Conservation (phyloP, 2,113 vertebrate species). For the Caranx ignobilis region DNA sequence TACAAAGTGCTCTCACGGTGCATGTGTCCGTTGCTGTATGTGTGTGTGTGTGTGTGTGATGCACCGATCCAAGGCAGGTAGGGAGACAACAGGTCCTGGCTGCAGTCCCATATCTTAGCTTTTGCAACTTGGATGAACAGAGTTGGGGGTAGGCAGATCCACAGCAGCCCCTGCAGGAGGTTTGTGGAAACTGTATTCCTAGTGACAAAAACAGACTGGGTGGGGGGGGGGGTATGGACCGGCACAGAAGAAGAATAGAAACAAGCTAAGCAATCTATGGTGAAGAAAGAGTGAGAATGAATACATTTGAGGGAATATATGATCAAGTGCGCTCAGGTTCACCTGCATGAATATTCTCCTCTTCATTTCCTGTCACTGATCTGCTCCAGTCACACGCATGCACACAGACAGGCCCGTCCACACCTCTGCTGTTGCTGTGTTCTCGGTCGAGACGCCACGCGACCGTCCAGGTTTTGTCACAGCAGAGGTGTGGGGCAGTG, state of each 20-base stretch:
- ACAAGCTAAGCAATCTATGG: neutral
- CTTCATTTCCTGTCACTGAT: constrained; percentile 1
- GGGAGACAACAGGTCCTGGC: constrained; percentile 70
- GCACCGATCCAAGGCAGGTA: constrained; percentile 59
- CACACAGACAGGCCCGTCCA: neutral
- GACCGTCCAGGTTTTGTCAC: constrained; percentile 54
- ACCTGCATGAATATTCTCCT: neutral
- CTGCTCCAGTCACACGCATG: neutral
- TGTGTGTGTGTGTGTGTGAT: constrained; percentile 17
- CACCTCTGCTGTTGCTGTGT: constrained; percentile 1
- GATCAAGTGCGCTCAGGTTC: neutral
- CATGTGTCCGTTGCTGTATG: constrained; percentile 29
- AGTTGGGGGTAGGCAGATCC: constrained; percentile 70
- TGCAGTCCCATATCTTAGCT: constrained; percentile 53
- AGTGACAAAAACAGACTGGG: constrained; percentile 12
- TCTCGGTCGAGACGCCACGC: constrained; percentile 10
- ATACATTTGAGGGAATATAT: neutral
- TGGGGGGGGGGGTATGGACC: neutral
- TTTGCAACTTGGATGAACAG: constrained; percentile 43
- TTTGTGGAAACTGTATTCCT: constrained; percentile 45
- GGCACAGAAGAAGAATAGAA: neutral
- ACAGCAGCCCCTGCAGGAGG: constrained; percentile 87
- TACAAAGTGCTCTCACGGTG: constrained; percentile 48
- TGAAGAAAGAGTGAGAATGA: no score
- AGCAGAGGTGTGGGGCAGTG: constrained; percentile 34